These are phyloP conservation scores for Hiodon alosoides DNA, from an alignment of 2,113 vertebrate species.

Conservation along the genomic window DNA sequence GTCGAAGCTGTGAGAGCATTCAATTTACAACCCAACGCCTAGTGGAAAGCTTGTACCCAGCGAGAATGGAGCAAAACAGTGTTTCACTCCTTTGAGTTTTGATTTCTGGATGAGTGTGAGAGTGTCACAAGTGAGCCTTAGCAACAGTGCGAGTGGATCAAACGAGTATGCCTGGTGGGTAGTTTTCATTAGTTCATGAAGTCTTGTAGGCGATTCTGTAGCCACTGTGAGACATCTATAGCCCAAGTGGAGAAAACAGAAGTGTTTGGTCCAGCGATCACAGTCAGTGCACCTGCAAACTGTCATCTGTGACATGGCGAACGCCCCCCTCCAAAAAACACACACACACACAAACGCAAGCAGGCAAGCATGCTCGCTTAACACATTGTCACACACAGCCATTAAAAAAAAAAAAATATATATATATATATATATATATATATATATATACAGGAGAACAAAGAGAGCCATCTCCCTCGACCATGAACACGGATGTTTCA, in stretches of 20 bases:
- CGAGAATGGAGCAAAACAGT: background rate
- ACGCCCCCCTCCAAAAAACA: background rate
- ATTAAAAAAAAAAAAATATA: no score
- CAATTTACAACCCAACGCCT: background rate
- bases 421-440: no score
- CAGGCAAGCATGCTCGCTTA: background rate
- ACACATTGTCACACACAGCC: no score
- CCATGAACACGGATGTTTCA: no score
- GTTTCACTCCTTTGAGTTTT: background rate
- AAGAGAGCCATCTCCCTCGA: no score
- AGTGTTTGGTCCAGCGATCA: constrained; percentile 38
- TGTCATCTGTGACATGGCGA: constrained; percentile 7
- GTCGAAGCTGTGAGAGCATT: no score
- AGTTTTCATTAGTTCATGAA: no score
- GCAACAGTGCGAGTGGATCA: no score
- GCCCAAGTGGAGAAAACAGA: background rate
- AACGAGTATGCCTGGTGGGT: no score
- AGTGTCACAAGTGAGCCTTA: background rate
- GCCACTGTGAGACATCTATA: background rate
- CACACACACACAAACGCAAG: background rate
- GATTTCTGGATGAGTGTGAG: background rate
- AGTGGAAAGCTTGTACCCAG: background rate
- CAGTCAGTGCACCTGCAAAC: constrained; percentile 35
- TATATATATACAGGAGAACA: no score
- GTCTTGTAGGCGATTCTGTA: background rate